phyloP scores from a whole-genome alignment of 2,888 invertebrate genomes.

The Galerucella nymphaeae region DNA sequence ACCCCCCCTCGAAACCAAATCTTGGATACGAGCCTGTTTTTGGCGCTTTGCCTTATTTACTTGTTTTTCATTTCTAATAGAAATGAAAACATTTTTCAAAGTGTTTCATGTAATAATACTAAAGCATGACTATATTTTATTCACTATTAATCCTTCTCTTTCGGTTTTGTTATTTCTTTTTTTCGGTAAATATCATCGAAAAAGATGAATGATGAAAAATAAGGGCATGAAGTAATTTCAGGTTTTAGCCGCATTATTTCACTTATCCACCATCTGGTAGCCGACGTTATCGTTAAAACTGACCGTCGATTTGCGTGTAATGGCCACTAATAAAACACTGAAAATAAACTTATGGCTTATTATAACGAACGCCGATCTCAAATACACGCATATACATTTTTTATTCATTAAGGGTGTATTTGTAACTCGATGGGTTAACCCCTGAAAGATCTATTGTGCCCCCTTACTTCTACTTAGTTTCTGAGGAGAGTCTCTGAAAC shows the following conservation, averaged over 20 bases:
- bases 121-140: too few species aligned
- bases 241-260: conserved; percentile 24
- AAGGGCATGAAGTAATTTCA: conserved; percentile 27
- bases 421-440: too few species aligned
- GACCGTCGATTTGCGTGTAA: conserved; percentile 48
- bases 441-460: too few species aligned
- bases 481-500: too few species aligned
- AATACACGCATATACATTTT: neutral
- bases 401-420: too few species aligned
- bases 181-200: conserved; percentile 16
- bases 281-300: conserved; percentile 31
- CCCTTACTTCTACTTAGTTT: too few species aligned
- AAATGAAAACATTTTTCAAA: too few species aligned
- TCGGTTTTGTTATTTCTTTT: neutral
- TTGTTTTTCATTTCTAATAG: too few species aligned
- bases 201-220: conserved; percentile 17
- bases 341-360: conserved; percentile 48
- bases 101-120: too few species aligned
- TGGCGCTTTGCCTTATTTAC: too few species aligned
- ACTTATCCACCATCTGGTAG: conserved; percentile 27
- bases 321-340: conserved; percentile 46
- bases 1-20: too few species aligned
- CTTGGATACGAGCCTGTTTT: too few species aligned
- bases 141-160: neutral
- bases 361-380: conserved; percentile 50